Evolutionary conservation across 2,888 invertebrate species (phyloP).

Genomic region (Drosophila siamana): DNA sequence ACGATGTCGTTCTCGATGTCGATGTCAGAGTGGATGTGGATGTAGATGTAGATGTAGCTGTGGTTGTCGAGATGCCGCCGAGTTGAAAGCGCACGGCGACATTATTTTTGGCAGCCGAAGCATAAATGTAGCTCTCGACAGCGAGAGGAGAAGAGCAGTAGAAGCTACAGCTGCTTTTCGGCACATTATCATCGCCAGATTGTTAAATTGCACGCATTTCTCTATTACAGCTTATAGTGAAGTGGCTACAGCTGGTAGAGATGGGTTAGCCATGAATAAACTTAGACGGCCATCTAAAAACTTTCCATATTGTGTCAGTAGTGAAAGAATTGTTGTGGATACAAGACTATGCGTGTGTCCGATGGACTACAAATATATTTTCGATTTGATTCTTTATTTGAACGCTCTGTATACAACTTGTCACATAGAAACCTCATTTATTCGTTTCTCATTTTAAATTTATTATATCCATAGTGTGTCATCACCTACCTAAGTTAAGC

Average conservation of each 20-base stretch:
- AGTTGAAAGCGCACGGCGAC: slow-evolving; percentile 53
- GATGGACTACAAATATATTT: too few relatives aligned
- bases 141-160: not conserved
- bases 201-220: slow-evolving; percentile 25
- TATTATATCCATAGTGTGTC: slow-evolving; percentile 38
- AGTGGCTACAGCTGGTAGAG: not conserved
- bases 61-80: slow-evolving; percentile 40
- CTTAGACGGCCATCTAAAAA: not conserved
- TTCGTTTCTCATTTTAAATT: too few relatives aligned
- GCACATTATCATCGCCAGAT: slow-evolving; percentile 40
- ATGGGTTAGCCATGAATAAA: not conserved
- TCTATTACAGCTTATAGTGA: slow-evolving; percentile 6
- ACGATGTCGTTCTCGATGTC: slow-evolving; percentile 8
- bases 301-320: not conserved
- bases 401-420: too few relatives aligned
- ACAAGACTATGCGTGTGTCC: too few relatives aligned
- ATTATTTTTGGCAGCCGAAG: slow-evolving; percentile 64
- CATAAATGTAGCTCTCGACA: slow-evolving; percentile 21
- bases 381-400: too few relatives aligned
- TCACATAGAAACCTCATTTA: too few relatives aligned
- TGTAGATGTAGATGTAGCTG: slow-evolving; percentile 19
- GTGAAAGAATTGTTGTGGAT: not conserved
- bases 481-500: slow-evolving; percentile 49
- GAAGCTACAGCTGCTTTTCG: slow-evolving; percentile 12
- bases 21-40: slow-evolving; percentile 31